These are phyloP conservation scores for Spodoptera frugiperda DNA, from an alignment of 1,140 invertebrate species.

Conservation along the genomic window DNA sequence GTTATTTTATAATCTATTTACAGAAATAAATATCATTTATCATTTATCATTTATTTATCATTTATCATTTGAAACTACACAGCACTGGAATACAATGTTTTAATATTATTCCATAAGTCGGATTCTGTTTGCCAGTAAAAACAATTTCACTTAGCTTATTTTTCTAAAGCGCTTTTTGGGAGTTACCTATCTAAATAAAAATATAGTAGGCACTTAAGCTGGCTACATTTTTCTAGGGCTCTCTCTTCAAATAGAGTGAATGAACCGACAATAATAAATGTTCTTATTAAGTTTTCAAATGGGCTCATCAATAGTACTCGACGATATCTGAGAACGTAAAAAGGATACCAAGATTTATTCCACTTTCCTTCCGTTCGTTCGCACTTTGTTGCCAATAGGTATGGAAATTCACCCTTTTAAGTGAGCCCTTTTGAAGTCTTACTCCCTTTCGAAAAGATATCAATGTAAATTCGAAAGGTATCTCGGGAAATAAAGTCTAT, in stretches of 20 bases:
- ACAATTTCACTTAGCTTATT: conserved; percentile 2
- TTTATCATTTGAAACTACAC: conserved; percentile 2
- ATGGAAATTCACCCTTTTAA: conserved; percentile 51
- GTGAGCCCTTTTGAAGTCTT: conserved; percentile 34
- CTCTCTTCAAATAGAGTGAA: neutral
- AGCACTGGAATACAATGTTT: conserved; percentile 11
- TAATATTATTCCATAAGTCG: conserved; percentile 16
- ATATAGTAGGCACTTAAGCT: too few relatives aligned
- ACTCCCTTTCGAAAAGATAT: conserved; percentile 1
- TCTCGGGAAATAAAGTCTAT: conserved; percentile 31
- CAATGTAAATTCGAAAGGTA: conserved; percentile 23
- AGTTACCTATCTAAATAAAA: neutral
- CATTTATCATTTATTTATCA: too few relatives aligned
- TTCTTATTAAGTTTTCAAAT: conserved; percentile 29
- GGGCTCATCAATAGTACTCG: neutral
- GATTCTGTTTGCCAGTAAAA: conserved; percentile 2
- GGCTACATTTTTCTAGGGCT: too few relatives aligned
- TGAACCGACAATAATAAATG: neutral
- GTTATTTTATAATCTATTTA: too few relatives aligned
- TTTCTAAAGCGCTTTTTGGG: neutral
- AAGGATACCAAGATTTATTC: conserved; percentile 50
- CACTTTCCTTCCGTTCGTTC: conserved; percentile 29
- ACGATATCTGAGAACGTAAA: conserved; percentile 14
- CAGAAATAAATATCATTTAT: too few relatives aligned
- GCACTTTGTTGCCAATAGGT: conserved; percentile 46